A percentile compares a stretch with the other conserved stretches of the same genome.
Evolutionary conservation across 2,888 invertebrate genomes (phyloP).

Genomic region (Dione vanillae): DNA sequence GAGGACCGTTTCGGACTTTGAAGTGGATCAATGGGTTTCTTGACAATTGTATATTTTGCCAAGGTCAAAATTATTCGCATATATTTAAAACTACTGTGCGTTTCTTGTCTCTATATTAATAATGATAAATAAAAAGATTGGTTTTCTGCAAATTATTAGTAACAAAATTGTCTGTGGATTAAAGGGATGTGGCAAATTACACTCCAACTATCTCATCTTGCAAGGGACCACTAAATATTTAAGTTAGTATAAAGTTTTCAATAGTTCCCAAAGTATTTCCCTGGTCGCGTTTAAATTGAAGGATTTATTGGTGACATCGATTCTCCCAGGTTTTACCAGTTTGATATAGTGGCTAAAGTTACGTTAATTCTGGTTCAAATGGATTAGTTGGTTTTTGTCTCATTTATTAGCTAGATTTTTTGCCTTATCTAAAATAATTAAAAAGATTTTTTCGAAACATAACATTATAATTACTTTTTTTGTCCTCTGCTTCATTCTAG

Average conservation of each 20-base stretch:
- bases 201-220: slow-evolving; percentile 19
- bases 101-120: neutral
- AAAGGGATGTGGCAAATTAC: slow-evolving; percentile 24
- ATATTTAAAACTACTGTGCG: neutral
- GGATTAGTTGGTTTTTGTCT: slow-evolving; percentile 22
- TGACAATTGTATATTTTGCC: neutral
- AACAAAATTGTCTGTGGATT: slow-evolving; percentile 5
- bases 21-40: slow-evolving; percentile 24
- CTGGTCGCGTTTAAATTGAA: slow-evolving; percentile 38
- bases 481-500: no score
- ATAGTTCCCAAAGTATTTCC: slow-evolving; percentile 38
- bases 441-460: no score
- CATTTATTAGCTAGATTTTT: no score
- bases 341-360: slow-evolving; percentile 43
- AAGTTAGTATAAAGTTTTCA: slow-evolving; percentile 38
- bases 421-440: no score
- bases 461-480: no score
- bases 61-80: neutral
- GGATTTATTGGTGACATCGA: slow-evolving; percentile 42
- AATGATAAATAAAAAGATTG: neutral
- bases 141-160: neutral
- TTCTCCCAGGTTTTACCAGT: slow-evolving; percentile 40
- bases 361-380: slow-evolving; percentile 14
- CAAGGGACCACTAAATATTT: slow-evolving; percentile 35
- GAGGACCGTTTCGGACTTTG: slow-evolving; percentile 21